phyloP scores from a whole-genome alignment of 2,113 vertebrate genomes.

The Penelope pileata region DNA sequence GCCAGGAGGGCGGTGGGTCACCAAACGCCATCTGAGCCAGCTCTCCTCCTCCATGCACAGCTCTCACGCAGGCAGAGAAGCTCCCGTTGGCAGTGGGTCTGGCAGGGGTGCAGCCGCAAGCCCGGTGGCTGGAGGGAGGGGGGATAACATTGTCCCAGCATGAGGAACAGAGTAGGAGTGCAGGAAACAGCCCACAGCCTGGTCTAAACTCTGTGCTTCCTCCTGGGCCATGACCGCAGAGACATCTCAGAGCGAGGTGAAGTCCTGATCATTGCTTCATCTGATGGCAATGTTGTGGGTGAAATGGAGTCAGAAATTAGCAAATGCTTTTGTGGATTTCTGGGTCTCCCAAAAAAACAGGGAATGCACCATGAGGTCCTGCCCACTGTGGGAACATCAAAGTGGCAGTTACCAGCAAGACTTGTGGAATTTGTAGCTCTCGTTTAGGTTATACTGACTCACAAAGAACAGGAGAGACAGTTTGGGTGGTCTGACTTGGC shows the following conservation, averaged over 20 bases:
- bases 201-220: neutral
- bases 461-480: neutral
- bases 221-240: neutral
- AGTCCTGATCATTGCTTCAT: neutral
- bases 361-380: neutral
- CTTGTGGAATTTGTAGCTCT: neutral
- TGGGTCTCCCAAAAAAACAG: neutral
- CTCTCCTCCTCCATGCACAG: neutral
- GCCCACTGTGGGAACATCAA: neutral
- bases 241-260: neutral
- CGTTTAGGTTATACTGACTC: neutral
- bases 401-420: neutral
- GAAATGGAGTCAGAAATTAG: neutral
- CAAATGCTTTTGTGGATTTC: neutral
- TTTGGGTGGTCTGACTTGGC: too few species aligned
- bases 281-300: neutral
- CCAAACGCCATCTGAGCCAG: neutral
- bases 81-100: neutral
- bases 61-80: neutral
- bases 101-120: neutral
- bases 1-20: neutral
- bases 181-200: neutral
- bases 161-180: rapidly evolving
- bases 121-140: neutral
- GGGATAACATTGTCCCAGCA: rapidly evolving